phyloP scores from a whole-genome alignment of 2,888 invertebrate genomes.

The Sisyra terminalis region DNA sequence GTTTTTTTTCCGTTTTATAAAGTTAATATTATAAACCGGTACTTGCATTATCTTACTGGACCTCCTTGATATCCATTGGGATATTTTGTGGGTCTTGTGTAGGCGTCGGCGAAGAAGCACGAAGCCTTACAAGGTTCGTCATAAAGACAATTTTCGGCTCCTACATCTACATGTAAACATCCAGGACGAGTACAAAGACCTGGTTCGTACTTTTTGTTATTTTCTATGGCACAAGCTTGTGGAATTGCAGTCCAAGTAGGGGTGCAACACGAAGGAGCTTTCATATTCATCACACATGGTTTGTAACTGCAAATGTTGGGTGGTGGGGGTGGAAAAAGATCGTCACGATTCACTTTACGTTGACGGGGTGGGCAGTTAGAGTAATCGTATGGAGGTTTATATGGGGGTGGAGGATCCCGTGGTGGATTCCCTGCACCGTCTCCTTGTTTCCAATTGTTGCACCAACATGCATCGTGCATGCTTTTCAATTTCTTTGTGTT shows the following conservation, averaged over 20 bases:
- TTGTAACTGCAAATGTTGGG: background rate
- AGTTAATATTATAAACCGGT: no score
- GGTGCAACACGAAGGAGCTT: background rate
- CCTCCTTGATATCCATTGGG: background rate
- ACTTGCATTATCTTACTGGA: no score
- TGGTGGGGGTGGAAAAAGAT: background rate
- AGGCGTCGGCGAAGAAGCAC: slow-evolving; percentile 23
- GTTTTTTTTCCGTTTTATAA: no score
- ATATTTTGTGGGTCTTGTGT: slow-evolving; percentile 12
- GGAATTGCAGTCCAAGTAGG: background rate
- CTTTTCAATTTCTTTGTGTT: background rate
- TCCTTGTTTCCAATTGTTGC: background rate
- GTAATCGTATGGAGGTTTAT: background rate
- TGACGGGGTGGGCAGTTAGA: background rate
- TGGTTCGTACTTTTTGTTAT: background rate
- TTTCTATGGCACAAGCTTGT: background rate
- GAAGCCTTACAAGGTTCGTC: slow-evolving; percentile 24
- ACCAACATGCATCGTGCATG: background rate
- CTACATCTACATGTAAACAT: background rate
- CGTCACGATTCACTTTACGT: background rate
- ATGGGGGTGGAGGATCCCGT: background rate
- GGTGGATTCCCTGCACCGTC: background rate
- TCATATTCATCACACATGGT: background rate
- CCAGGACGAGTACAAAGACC: background rate
- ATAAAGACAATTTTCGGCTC: slow-evolving; percentile 17